Conservation (phyloP, 2,797 vertebrate genomes). For the Heliangelus exortis region DNA sequence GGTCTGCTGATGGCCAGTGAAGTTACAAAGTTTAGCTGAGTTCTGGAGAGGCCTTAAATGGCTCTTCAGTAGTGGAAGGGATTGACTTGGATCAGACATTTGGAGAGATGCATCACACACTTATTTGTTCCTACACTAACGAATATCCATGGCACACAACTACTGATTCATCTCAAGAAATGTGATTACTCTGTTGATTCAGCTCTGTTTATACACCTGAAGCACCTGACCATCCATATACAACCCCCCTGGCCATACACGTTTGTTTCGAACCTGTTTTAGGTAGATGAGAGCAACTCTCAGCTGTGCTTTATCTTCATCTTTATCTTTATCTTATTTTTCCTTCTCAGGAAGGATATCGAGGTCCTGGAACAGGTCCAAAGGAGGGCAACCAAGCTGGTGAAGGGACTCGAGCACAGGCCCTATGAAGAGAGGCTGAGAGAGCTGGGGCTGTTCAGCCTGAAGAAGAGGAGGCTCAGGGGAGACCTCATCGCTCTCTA, state of each 20-base stretch:
- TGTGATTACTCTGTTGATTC: neutral
- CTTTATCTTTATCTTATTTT: too few relatives aligned
- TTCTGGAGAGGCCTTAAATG: neutral
- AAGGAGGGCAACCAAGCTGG: too few relatives aligned
- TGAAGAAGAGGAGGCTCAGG: too few relatives aligned
- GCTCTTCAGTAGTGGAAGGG: neutral
- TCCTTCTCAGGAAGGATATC: too few relatives aligned
- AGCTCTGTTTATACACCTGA: neutral
- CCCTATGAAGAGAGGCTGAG: too few relatives aligned
- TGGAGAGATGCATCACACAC: neutral
- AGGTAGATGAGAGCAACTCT: neutral
- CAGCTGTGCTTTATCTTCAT: neutral
- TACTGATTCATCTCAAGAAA: neutral
- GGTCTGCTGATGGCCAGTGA: neutral
- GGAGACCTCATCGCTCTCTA: too few relatives aligned
- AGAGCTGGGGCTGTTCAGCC: too few relatives aligned
- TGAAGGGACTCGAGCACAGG: too few relatives aligned
- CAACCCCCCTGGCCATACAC: neutral
- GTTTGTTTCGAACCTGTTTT: neutral
- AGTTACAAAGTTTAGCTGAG: slow-evolving; percentile 14
- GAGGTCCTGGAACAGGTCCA: too few relatives aligned
- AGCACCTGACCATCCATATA: neutral
- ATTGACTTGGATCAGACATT: neutral
- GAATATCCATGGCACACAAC: neutral
- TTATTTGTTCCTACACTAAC: neutral